Evolutionary conservation across 2,888 invertebrate species (phyloP), one percentile per base, ranked within the genome.

Genomic region (Drosophila fungiperda): DNA sequence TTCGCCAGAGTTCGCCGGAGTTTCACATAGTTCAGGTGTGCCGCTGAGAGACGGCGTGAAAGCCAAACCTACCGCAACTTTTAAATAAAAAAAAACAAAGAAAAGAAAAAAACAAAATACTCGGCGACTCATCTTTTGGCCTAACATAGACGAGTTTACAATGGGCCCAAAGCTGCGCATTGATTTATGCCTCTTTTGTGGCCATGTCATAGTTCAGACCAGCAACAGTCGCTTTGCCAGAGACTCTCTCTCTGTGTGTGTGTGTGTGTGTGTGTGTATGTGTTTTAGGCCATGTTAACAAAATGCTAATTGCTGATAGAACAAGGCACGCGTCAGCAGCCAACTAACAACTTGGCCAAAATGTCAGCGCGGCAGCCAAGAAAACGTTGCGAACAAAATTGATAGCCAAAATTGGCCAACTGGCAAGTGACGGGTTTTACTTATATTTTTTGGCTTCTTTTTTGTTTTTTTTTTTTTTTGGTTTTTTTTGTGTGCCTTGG

Each of bases 131-230:
- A 89, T 84, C 83, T 84, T 63, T 50, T 12, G 2, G 58, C 29
- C 17, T 33, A n/a, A 2, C 48, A 52, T 70, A 60, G 68, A 54
- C 61, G 69, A 78, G 59, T 80, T 79, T 61, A 72, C 83, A 84
- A 79, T 87, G 68, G 70, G 67, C 57, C 57, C 65, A 35, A 40
- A 63, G 54, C 60, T 42, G 62, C 42, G 38, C 48, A 72, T 82
- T 87, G 84, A 84, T 84, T 89, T 87, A 84, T 84, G 79, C 78
- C 55, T 62, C 35, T 68, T 68, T 70, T 49, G 53, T 33, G 68
- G 76, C 58, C 81, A 59, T 72, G 90, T 89, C 87, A 89, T 53
- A 85, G 85, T 88, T 89, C 87, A 87, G 35, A 48, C 52, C 17
- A 17, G 26, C 42, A 55, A n/a, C 29, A 17, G 53, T 29, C 23